A percentile compares a stretch with the other conserved stretches of the same genome.
These are phyloP conservation scores for Poliocrania exsul DNA, from an alignment of 2,797 vertebrate species.

Conservation along the genomic window DNA sequence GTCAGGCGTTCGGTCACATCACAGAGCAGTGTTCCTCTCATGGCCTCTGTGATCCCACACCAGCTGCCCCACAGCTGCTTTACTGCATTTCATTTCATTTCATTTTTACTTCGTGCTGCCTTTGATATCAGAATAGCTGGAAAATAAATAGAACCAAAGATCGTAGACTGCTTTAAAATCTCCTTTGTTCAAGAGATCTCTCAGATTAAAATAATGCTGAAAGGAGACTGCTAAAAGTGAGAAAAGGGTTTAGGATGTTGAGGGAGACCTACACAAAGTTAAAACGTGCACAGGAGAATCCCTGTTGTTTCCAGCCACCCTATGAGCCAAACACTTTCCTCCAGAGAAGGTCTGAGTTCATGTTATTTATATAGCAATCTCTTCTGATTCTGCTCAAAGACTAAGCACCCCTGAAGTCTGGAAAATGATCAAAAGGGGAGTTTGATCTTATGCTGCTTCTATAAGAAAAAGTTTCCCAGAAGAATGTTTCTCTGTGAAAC, in stretches of 20 bases:
- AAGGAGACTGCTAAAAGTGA: neutral
- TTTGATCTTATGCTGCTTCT: neutral
- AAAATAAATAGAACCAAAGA: conserved; percentile 26
- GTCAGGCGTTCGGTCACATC: rapidly evolving
- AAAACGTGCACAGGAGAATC: neutral
- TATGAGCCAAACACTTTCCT: neutral
- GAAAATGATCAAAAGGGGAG: neutral
- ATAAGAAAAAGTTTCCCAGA: neutral
- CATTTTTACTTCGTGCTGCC: neutral
- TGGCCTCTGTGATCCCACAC: neutral
- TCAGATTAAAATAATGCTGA: conserved; percentile 18
- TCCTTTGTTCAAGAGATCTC: neutral
- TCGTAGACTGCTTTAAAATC: neutral
- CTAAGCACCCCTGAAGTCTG: neutral
- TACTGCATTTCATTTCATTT: neutral
- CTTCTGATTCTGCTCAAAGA: conserved; percentile 3
- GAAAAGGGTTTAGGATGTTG: neutral
- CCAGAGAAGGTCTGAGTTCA: neutral
- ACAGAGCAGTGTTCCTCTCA: neutral
- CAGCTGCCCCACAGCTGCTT: neutral
- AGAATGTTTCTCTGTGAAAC: neutral
- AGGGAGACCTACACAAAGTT: neutral
- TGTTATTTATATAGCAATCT: neutral
- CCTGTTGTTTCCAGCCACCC: neutral
- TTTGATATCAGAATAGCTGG: neutral